Percentiles rank a stretch among this genome's conserved stretches.
These are phyloP conservation scores for Spea multiplicata DNA, from an alignment of 2,113 vertebrate species.

Conservation along the genomic window DNA sequence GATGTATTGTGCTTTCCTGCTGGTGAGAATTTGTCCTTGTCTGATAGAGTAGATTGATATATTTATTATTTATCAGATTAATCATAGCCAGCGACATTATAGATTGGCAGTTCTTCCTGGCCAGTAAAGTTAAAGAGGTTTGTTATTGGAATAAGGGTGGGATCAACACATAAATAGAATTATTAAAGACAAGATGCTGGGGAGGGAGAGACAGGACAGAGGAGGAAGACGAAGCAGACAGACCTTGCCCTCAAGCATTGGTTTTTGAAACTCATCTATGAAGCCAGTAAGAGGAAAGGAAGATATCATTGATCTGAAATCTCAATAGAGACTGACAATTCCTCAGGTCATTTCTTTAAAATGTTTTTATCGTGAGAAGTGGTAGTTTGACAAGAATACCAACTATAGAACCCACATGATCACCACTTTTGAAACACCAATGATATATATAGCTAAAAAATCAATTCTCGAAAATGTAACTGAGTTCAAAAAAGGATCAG, in stretches of 20 bases:
- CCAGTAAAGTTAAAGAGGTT: conserved; percentile 60
- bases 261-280: conserved; percentile 46
- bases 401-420: conserved; percentile 51
- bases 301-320: conserved; percentile 65
- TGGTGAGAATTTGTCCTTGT: conserved; percentile 99
- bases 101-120: conserved; percentile 79
- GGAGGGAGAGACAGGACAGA: not conserved
- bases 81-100: conserved; percentile 89
- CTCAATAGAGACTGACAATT: conserved; percentile 64
- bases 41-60: conserved; percentile 99
- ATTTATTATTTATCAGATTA: conserved; percentile 99
- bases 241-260: conserved; percentile 57
- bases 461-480: conserved; percentile 46
- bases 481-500: conserved; percentile 18
- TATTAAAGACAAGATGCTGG: conserved; percentile 41
- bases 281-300: conserved; percentile 49
- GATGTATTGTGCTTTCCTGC: conserved; percentile 89
- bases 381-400: conserved; percentile 54
- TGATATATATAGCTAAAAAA: conserved; percentile 51
- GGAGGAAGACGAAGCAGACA: not conserved
- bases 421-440: conserved; percentile 53
- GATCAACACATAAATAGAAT: conserved; percentile 54
- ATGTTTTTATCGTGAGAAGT: conserved; percentile 69
- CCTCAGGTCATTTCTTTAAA: conserved; percentile 78
- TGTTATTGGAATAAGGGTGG: conserved; percentile 57